Conservation (phyloP, 2,797 vertebrate species). For the Sebastes itinus region DNA sequence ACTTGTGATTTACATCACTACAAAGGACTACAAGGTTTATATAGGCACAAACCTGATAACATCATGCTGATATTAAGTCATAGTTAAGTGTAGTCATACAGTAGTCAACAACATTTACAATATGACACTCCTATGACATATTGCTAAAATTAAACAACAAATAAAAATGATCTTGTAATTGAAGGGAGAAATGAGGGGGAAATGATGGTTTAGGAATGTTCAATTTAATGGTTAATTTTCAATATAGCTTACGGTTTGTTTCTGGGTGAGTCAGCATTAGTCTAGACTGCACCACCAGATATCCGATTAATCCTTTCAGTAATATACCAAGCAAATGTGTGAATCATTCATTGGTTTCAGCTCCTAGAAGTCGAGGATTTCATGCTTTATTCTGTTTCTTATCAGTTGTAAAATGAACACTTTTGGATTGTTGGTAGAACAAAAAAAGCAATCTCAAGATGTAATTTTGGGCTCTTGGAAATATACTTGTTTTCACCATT, state of each 20-base stretch:
- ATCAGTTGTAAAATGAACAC: neutral
- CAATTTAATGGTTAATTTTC: neutral
- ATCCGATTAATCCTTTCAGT: neutral
- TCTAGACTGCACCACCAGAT: neutral
- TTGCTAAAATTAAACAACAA: neutral
- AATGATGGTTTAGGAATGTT: neutral
- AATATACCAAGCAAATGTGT: neutral
- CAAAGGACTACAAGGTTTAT: neutral
- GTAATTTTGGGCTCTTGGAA: neutral
- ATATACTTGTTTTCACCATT: neutral
- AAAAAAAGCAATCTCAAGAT: neutral
- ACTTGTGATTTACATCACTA: too few relatives aligned
- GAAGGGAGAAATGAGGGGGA: neutral
- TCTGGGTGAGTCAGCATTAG: neutral
- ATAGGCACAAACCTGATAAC: neutral
- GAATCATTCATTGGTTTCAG: neutral
- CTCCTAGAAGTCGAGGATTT: neutral
- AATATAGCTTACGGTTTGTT: neutral
- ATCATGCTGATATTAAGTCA: neutral
- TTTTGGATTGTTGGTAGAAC: neutral
- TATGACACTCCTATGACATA: neutral
- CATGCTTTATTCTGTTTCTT: neutral
- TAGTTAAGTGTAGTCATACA: neutral
- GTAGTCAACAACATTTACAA: neutral
- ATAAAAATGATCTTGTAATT: neutral